A percentile compares a stretch with the other conserved stretches of the same genome.
These are phyloP conservation scores for Typhlomys cinereus DNA, from an alignment of 2,113 vertebrate species.

Conservation along the genomic window DNA sequence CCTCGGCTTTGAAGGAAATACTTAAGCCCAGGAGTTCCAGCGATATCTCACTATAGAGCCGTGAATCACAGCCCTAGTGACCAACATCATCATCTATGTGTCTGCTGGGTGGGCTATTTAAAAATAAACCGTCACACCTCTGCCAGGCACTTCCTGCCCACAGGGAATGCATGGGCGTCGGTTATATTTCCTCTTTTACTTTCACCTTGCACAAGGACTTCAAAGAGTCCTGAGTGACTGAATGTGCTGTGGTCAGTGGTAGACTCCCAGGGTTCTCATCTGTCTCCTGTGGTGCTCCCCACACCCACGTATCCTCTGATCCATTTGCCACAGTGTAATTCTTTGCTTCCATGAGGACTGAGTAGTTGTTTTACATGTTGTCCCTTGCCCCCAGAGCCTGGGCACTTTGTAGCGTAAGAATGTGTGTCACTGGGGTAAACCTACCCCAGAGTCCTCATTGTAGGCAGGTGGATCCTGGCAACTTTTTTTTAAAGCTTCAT, in stretches of 20 bases:
- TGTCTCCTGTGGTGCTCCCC: background rate
- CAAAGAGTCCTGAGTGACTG: slow-evolving; percentile 13
- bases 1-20: slow-evolving; percentile 23
- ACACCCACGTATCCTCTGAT: slow-evolving; percentile 28
- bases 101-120: background rate
- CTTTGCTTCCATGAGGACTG: background rate
- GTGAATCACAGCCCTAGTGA: background rate
- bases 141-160: background rate
- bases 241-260: background rate
- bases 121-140: slow-evolving; percentile 39
- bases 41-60: slow-evolving; percentile 9
- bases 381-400: background rate
- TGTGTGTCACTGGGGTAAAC: background rate
- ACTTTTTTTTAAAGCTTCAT: background rate
- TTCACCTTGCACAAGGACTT: slow-evolving; percentile 8
- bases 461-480: background rate
- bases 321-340: background rate
- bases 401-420: background rate
- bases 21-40: background rate
- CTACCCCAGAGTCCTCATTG: background rate
- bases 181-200: slow-evolving; percentile 56
- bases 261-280: background rate
- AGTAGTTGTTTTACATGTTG: background rate
- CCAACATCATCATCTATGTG: background rate
- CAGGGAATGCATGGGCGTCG: background rate